Evolutionary conservation across 2,888 invertebrate species (phyloP).

Genomic region (Gisinianus flammeolus): DNA sequence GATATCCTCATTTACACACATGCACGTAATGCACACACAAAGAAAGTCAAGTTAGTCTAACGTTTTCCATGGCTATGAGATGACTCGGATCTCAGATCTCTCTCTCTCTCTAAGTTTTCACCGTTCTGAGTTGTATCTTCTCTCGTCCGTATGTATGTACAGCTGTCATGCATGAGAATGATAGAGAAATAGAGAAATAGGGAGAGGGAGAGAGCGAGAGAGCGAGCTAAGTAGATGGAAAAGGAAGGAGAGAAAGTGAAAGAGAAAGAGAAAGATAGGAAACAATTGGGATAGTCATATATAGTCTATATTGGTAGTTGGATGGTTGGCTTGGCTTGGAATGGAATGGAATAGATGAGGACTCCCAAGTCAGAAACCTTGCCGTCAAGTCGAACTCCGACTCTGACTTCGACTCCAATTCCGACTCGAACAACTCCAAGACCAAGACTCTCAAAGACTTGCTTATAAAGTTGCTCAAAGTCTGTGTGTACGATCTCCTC

Average conservation of each 20-base stretch:
- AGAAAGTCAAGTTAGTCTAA: constrained; percentile 26
- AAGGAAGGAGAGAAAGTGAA: neutral
- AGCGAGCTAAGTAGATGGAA: no score
- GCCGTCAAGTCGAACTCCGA: neutral
- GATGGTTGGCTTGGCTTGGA: neutral
- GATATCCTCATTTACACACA: neutral
- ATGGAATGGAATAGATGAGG: neutral
- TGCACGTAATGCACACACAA: constrained; percentile 4
- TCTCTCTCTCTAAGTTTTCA: constrained; percentile 26
- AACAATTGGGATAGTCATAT: constrained; percentile 36
- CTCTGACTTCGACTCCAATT: neutral
- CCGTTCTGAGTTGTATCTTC: constrained; percentile 16
- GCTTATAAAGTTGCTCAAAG: constrained; percentile 18
- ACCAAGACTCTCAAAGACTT: constrained; percentile 2
- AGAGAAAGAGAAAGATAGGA: constrained; percentile 18
- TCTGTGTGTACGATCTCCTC: neutral
- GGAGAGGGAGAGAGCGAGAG: neutral
- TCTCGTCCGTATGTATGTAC: neutral
- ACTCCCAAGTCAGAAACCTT: neutral
- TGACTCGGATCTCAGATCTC: no score
- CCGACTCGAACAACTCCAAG: neutral
- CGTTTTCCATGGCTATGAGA: constrained; percentile 23
- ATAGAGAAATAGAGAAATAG: neutral
- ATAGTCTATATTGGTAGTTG: neutral
- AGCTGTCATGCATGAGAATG: constrained; percentile 29